Conservation (phyloP, 1,140 invertebrate genomes). For the Plutomurus gul region DNA sequence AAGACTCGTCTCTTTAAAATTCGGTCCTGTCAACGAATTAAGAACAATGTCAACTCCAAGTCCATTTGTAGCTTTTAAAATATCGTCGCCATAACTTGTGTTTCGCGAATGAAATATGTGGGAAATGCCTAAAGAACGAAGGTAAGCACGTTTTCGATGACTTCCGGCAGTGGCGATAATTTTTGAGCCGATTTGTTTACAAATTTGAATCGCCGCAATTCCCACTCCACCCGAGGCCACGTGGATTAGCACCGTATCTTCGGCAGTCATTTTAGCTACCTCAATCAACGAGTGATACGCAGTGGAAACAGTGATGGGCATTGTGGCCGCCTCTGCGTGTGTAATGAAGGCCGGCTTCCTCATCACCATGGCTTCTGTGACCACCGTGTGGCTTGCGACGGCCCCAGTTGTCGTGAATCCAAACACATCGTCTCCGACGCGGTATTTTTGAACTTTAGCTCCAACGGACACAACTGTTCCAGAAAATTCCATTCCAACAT, state of each 20-base stretch:
- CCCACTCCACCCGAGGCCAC: constrained; percentile 69
- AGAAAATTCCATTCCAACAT: too few species aligned
- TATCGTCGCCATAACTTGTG: constrained; percentile 63
- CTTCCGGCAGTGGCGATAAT: constrained; percentile 35
- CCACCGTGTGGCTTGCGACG: constrained; percentile 23
- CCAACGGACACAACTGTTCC: too few species aligned
- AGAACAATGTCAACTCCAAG: constrained; percentile 37
- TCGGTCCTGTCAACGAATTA: constrained; percentile 41
- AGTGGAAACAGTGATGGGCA: constrained; percentile 33
- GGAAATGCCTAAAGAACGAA: constrained; percentile 39
- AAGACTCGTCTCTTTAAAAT: constrained; percentile 62
- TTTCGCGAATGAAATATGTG: constrained; percentile 64
- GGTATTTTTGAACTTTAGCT: constrained; percentile 6
- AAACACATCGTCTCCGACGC: constrained; percentile 29
- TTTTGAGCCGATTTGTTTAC: constrained; percentile 57
- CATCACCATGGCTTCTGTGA: background rate
- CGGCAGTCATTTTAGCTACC: constrained; percentile 54
- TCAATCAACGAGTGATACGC: background rate
- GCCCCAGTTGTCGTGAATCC: background rate
- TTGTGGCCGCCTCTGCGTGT: background rate
- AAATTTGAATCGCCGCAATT: constrained; percentile 65
- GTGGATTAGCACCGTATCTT: constrained; percentile 65
- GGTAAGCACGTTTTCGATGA: constrained; percentile 27
- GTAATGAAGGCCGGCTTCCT: background rate
- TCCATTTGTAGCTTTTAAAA: constrained; percentile 56